These are phyloP conservation scores for Cordilura impudica DNA, from an alignment of 2,888 invertebrate species.

Conservation along the genomic window DNA sequence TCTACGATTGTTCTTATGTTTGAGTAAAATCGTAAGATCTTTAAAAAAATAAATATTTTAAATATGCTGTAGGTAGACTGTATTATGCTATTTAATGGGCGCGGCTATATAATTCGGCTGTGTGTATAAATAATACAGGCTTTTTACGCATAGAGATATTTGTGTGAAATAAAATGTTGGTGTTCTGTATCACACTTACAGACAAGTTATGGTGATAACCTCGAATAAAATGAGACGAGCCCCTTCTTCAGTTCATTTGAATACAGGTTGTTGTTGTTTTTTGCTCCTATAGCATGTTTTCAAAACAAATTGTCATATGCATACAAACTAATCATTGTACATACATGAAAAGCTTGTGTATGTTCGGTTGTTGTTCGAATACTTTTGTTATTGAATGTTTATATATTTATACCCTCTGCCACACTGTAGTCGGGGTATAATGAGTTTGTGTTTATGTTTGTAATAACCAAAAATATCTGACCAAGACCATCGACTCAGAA, in stretches of 20 bases:
- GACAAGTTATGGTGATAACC: slow-evolving; percentile 41
- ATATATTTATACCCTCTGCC: neutral
- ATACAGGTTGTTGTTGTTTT: neutral
- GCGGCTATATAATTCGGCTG: neutral
- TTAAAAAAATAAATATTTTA: no score
- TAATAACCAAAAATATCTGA: no score
- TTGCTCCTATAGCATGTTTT: neutral
- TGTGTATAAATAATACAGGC: neutral
- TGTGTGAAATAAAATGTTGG: neutral
- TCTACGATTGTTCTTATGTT: no score
- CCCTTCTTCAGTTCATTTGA: slow-evolving; percentile 47
- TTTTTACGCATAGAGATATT: neutral
- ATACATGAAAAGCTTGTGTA: no score
- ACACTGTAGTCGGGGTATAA: no score
- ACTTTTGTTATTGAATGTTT: neutral
- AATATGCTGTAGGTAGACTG: no score
- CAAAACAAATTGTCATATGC: neutral
- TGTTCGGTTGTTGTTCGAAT: neutral
- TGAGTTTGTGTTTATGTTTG: no score
- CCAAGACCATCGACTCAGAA: no score
- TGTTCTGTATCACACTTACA: neutral
- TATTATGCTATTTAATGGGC: neutral
- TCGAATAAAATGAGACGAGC: slow-evolving; percentile 52
- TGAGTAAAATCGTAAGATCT: no score
- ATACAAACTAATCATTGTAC: neutral